Base-by-base conservation (phyloP, 2,113 vertebrate species). In the Asarcornis scutulata region DNA sequence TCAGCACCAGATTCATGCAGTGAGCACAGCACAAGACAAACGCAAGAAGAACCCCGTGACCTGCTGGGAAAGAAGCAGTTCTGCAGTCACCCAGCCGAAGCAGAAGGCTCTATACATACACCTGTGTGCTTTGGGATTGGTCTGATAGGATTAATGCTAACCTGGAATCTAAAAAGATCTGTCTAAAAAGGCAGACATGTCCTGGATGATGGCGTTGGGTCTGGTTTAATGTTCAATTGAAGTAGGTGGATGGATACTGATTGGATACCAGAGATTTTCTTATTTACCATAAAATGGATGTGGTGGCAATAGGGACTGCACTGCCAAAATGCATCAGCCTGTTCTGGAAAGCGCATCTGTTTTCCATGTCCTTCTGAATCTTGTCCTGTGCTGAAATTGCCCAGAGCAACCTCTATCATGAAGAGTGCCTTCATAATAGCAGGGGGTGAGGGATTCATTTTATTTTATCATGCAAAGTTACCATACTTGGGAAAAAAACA, bases 21-120 rank as follows among this genome's bases (percentile, higher is more conserved):
- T 69, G 66, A 50, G 36, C 16, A 31, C 12, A 53, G 50, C 59
- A 59, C 72, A 36, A 78, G 59, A 38, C 13, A 72, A 66, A 27
- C 3, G 4, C 2, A 0, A 46, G 69, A 55, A 83, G 12, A n/a
- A 15, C 31, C 14, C 8, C 0, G 0, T n/a, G 60, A 22, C 9
- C 60, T 88, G 58, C n/a, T 68, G 13, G 34, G 18, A 14, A 85
- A 25, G 31, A 25, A 88, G 63, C 32, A 16, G 29, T 87, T 82
- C 75, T 72, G 36, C 67, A 53, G 9, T 69, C 80, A 68, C 22
- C 9, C 50, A 40, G 13, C 9, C 56, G 64, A 81, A 74, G 56
- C 6, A 66, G 58, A 46, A 69, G 32, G n/a, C 73, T 91, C 66
- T 91, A 0, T 80, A 40, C 29, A 74, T 85, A 62, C 12, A 76